phyloP scores from a whole-genome alignment of 1,140 invertebrate species.

The Apis laboriosa region DNA sequence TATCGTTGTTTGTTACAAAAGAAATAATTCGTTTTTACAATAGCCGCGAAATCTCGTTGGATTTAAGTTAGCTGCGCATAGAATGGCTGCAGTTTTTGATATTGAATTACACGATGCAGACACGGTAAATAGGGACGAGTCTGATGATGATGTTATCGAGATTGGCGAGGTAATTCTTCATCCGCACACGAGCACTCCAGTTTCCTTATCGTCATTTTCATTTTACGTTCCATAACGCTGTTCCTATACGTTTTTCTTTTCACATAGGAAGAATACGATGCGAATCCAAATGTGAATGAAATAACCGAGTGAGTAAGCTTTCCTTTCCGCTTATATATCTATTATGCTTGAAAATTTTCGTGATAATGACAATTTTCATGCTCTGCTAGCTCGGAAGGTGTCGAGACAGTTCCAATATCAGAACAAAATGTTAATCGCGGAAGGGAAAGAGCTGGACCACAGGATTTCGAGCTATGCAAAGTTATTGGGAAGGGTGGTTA shows the following conservation, averaged over 20 bases:
- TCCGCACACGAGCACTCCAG: constrained; percentile 5
- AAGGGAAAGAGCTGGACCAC: constrained; percentile 89
- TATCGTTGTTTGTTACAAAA: constrained; percentile 13
- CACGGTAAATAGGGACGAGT: constrained; percentile 83
- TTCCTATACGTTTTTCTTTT: constrained; percentile 65
- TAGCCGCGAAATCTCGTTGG: background rate
- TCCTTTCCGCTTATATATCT: background rate
- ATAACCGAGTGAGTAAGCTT: constrained; percentile 87
- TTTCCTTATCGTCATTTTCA: constrained; percentile 25
- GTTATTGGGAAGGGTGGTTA: constrained; percentile 99
- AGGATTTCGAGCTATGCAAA: constrained; percentile 97
- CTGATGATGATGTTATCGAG: constrained; percentile 92
- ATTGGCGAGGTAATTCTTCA: constrained; percentile 86
- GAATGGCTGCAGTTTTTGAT: constrained; percentile 92
- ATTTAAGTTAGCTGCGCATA: constrained; percentile 48
- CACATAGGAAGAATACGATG: constrained; percentile 87
- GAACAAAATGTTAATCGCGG: constrained; percentile 94
- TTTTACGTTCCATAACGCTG: constrained; percentile 35
- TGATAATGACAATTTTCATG: constrained; percentile 28
- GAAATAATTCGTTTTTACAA: constrained; percentile 12
- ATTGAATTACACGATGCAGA: constrained; percentile 90
- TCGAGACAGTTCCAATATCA: constrained; percentile 91
- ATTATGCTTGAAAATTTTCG: background rate
- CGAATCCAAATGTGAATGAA: constrained; percentile 88
- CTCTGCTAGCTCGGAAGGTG: constrained; percentile 85